Base-by-base conservation (phyloP, 1,140 invertebrate genomes). In the Drosophila oshimai region DNA sequence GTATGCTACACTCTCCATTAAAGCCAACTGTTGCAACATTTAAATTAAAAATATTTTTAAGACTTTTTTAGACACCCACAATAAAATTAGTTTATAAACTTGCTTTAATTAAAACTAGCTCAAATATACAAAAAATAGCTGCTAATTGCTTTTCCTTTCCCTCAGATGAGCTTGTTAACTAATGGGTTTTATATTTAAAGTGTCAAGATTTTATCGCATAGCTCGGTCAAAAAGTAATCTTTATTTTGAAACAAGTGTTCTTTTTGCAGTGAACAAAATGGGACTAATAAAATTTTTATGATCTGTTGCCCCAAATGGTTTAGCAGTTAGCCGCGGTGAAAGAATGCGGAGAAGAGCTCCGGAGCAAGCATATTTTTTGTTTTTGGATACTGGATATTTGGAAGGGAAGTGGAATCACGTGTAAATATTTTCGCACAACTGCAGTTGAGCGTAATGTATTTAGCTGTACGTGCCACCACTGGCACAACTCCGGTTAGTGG, bases 371-470 rank as follows among this genome's bases (percentile, higher is more conserved):
- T 65, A 34, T 39, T 45, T 61, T 62, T 18, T 39, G 36, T 41
- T 58, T 45, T 54, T 58, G 49, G n/a, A n/a, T n/a, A n/a, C n/a
- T n/a, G n/a, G n/a, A n/a, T n/a, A 33, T 24, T 64, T 24, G 33
- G 7, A 12, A 64, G 24, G 39, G 37, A 28, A 22, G 12, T 13
- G n/a, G 53, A 65, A 87, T 76, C 73, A 81, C 81, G 83, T 81
- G 81, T 64, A 88, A 88, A 87, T 88, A 77, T 87, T 88, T 88
- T 70, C 49, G 54, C 64, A 65, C 69, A 77, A 81, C 69, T 87
- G 83, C 83, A 88, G 60, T 54, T 29, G 73, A 68, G 83, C 49
- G 83, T 72, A 87, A 81, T 88, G 76, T 88, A 74, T 87, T 87
- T 87, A 88, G 73, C 51, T 39, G 83, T 77, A 86, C 83, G 81